Percentiles rank a stretch among this genome's conserved stretches.
Conservation (phyloP, 2,797 vertebrate species). For the Melanogrammus aeglefinus region DNA sequence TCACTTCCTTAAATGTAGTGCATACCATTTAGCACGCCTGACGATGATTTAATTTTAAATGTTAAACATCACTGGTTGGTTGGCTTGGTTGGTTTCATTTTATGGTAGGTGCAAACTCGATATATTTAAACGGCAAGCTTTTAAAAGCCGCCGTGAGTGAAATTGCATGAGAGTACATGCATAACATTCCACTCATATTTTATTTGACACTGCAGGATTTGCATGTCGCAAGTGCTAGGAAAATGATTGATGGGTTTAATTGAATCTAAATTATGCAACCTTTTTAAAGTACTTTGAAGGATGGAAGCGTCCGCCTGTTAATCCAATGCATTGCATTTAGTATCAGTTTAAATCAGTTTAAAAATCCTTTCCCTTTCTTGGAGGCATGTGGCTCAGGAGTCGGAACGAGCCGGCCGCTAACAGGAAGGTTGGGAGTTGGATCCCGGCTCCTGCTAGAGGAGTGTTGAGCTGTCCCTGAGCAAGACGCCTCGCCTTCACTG, state of each 20-base stretch:
- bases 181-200: background rate
- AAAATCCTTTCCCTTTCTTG: too few species aligned
- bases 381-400: too few species aligned
- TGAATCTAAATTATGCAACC: constrained; percentile 10
- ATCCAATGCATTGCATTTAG: too few species aligned
- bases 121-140: background rate
- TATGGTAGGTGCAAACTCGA: background rate
- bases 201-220: background rate
- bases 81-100: background rate
- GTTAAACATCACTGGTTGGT: background rate
- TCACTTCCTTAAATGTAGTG: background rate
- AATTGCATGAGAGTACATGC: background rate
- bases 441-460: too few species aligned
- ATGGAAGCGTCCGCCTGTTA: too few species aligned
- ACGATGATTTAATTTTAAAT: background rate
- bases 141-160: background rate
- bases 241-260: background rate
- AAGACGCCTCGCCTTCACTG: too few species aligned
- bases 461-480: too few species aligned
- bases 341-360: too few species aligned
- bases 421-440: too few species aligned
- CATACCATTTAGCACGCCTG: background rate
- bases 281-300: background rate
- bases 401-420: too few species aligned
- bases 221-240: background rate